A percentile compares a stretch with the other conserved stretches of the same genome.
Conservation (phyloP, 2,888 invertebrate species). For the Sarcophaga rosellei region DNA sequence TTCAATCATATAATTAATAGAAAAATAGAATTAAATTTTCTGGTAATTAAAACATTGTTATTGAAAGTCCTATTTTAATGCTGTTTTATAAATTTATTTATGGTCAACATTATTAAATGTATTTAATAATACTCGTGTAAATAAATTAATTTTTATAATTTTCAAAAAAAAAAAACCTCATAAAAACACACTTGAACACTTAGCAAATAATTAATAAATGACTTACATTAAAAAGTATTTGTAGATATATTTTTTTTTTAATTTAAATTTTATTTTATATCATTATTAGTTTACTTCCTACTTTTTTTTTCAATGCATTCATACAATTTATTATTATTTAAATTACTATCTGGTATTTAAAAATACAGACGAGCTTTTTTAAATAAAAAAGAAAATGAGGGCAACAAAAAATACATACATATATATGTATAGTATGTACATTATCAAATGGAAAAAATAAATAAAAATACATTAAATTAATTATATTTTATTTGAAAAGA, state of each 20-base stretch:
- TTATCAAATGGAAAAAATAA: constrained; percentile 28
- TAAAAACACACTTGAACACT: constrained; percentile 57
- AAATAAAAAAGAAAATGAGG: background rate
- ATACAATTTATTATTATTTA: constrained; percentile 55
- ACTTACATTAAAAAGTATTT: constrained; percentile 27
- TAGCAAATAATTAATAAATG: constrained; percentile 63
- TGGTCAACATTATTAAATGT: constrained; percentile 26
- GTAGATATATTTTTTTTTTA: background rate
- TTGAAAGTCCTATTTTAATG: background rate
- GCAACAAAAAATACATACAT: background rate
- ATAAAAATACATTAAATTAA: constrained; percentile 63
- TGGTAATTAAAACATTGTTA: background rate
- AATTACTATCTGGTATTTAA: constrained; percentile 52
- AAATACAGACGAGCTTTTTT: background rate
- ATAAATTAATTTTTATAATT: constrained; percentile 54
- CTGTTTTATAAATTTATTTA: constrained; percentile 31
- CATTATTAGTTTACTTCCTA: constrained; percentile 12
- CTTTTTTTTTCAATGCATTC: constrained; percentile 15
- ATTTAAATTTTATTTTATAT: constrained; percentile 37
- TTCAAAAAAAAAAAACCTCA: constrained; percentile 33
- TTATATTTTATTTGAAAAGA: constrained; percentile 65
- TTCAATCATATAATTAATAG: too few relatives aligned
- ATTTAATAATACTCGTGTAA: background rate
- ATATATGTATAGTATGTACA: background rate
- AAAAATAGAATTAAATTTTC: too few relatives aligned